Evolutionary conservation across 2,113 vertebrate species (phyloP), one percentile per base, ranked within the genome.

Genomic region (Gadus chalcogrammus): DNA sequence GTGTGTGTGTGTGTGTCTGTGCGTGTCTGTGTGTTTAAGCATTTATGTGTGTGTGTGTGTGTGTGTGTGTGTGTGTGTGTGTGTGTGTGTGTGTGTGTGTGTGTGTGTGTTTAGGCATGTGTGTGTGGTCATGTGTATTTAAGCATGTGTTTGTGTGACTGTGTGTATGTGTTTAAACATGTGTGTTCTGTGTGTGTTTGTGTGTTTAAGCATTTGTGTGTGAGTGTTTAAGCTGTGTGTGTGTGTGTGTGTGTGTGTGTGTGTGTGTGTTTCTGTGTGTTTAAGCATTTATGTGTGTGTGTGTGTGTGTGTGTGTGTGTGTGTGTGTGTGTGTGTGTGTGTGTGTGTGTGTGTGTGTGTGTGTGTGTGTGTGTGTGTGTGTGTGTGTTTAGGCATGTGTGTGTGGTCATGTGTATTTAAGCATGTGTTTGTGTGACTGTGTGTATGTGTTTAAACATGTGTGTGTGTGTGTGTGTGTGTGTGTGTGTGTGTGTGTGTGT

Each of bases 401-500:
- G 64, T 24, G 22, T 24, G n/a, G n/a, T n/a, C n/a, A 24, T 56
- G 53, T 28, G 65, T 66, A 42, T 66, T n/a, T n/a, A n/a, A n/a
- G n/a, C n/a, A n/a, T n/a, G n/a, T n/a, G n/a, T n/a, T n/a, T n/a
- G n/a, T n/a, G n/a, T n/a, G n/a, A n/a, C 42, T 53, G 38, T 66
- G 42, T 66, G 42, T 24, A 18, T 66, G n/a, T 65, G 64, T 65
- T 35, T 35, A 31, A 31, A 3, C 31, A 31, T 31, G 2, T 48
- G 35, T 65, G 64, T 65, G 38, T 52, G 64, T 52, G 16, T 67
- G 8, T 15, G n/a, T 20, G 17, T 31, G 53, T 5, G 42, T 38
- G 56, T 18, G 27, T 35, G 67, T n/a, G 28, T 59, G 67, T 15
- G 24, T 42, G 56, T 6, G 64, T 65, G 64, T 65, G 38, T 52